Base-by-base conservation (phyloP, 1,140 invertebrate genomes). In the Heliconius himera region DNA sequence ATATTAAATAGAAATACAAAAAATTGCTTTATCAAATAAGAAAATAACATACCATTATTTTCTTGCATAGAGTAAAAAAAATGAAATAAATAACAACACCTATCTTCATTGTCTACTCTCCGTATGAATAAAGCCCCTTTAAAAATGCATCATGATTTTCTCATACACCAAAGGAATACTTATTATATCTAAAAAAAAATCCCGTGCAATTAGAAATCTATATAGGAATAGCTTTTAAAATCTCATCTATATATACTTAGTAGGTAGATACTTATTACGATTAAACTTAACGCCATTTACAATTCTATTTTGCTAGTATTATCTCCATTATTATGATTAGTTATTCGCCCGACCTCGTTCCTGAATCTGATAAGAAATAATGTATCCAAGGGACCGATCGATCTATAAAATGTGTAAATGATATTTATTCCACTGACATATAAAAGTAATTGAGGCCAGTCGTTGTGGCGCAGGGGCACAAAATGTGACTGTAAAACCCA, bases 351-450 rank as follows among this genome's bases (percentile, higher is more conserved):
- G 70, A 38, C 70, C 70, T 72, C 20, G 70, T 41, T 38, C 33
- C 38, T 38, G 38, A 22, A 72, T 72, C 70, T 72, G 70, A 72
- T 72, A 72, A 72, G 18, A 72, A 72, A 72, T 72, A 72, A 38
- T 72, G 33, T 36, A 72, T 72, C 18, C 33, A 36, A 22, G 20
- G 36, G 33, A 72, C 36, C 70, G 70, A 72, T 72, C 70, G 70
- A 66, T 66, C 22, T 41, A n/a, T 36, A 26, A 71, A 71, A 71
- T 71, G 36, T 71, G 33, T n/a, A n/a, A n/a, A 71, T 72, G 36
- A 36, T 18, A 72, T 41, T 41, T 38, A 72, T 72, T 41, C 20
- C 60, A 41, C 4, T 72, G 38, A 38, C 29, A 38, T 72, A 41
- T 33, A 16, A 41, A 38, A 38, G 33, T 38, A 18, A 8, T 33